Percentiles rank a stretch among this genome's conserved stretches.
phyloP scores from a whole-genome alignment of 2,113 vertebrate genomes.

The Asarcornis scutulata region DNA sequence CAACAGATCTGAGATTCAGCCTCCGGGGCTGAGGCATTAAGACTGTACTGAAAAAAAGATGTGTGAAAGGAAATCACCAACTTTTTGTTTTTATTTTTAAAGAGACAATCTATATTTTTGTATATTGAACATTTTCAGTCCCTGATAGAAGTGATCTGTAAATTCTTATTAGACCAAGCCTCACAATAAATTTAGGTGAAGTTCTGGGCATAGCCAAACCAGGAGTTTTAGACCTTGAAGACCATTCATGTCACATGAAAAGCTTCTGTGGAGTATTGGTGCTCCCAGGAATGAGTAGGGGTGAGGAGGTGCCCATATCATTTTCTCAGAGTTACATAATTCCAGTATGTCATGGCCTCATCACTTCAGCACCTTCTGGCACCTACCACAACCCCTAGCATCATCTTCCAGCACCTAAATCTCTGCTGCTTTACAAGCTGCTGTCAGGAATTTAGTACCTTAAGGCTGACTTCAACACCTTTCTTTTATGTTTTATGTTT shows the following conservation, averaged over 20 bases:
- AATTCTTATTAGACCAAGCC: not conserved
- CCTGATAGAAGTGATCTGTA: not conserved
- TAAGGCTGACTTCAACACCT: slow-evolving; percentile 76
- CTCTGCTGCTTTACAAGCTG: slow-evolving; percentile 74
- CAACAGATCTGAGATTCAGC: not conserved
- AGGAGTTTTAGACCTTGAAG: not conserved
- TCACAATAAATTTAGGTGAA: not conserved
- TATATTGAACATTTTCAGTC: not conserved
- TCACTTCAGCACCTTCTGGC: slow-evolving; percentile 1
- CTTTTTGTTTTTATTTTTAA: not conserved
- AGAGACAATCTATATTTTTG: not conserved
- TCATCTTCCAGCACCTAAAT: slow-evolving; percentile 52
- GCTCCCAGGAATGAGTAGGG: not conserved
- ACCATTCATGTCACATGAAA: not conserved
- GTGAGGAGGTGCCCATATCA: not conserved
- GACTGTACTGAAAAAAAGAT: not conserved
- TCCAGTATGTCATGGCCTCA: not conserved
- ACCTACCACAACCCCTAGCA: not conserved
- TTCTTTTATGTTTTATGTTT: slow-evolving; percentile 72
- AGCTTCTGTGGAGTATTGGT: not conserved
- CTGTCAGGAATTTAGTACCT: slow-evolving; percentile 75
- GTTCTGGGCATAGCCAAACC: not conserved
- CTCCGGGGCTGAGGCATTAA: not conserved
- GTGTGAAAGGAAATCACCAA: accelerated
- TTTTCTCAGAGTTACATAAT: not conserved